Base-by-base conservation (phyloP, 2,113 vertebrate genomes). In the Diadophis punctatus region DNA sequence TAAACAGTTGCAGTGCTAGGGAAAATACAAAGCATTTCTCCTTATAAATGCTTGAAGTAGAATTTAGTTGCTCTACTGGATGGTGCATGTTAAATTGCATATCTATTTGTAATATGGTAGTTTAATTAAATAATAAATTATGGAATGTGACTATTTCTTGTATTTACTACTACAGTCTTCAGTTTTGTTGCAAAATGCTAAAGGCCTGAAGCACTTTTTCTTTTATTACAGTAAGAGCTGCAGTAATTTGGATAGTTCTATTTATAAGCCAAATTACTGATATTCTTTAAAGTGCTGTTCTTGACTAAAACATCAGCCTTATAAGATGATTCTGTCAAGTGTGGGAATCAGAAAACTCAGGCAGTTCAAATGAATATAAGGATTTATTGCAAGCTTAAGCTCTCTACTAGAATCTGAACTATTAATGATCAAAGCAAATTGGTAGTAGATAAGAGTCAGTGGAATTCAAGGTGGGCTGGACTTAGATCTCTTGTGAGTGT, bases 291-390 rank as follows among this genome's bases (percentile, higher is more conserved):
- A 58, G 63, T 90, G 87, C 89, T 30, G 91, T 88, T 91, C 86
- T 55, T 84, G 86, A 91, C 91, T 91, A 93, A 93, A 43, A 52
- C 86, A 51, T 94, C 94, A 74, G 91, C 95, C 95, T 96, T 96
- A 95, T 93, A 96, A 95, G 95, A 94, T 94, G 93, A 94, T 94
- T 25, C 23, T 58, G 23, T 58, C 23, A 58, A 58, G 22, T 9
- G 8, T 58, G 23, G 23, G 8, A 25, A 58, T 58, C 2, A 58
- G 52, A 6, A 25, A 58, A 58, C 56, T 23, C 56, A 58, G 56
- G 23, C 56, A 58, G 23, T 60, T 60, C 23, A 60, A 60, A 27
- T 27, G 3, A 60, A 27, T 60, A 27, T 11, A 27, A 60, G 58
- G 58, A 27, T 27, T 60, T 60, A 27, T 60, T 60, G 58, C 58